Evolutionary conservation across 2,888 invertebrate species (phyloP).

Genomic region (Hyles lineata): DNA sequence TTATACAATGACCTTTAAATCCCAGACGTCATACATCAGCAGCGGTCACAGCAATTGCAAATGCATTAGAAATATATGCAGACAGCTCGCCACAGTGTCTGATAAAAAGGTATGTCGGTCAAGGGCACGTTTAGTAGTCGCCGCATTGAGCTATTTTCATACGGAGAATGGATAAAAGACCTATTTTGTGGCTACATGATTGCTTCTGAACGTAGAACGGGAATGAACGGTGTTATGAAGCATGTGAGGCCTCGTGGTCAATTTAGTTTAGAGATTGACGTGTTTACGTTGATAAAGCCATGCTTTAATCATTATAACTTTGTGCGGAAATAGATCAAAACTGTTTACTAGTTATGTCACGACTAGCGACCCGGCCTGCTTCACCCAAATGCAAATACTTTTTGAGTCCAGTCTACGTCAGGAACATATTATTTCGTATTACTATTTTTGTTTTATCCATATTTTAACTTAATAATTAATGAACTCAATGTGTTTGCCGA

Average conservation of each 20-base stretch:
- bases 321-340: no score
- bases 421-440: no score
- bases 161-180: background rate
- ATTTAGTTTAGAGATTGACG: background rate
- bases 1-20: background rate
- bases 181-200: background rate
- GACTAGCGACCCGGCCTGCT: no score
- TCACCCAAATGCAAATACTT: no score
- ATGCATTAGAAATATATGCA: conserved; percentile 6
- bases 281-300: background rate
- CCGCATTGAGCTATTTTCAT: conserved; percentile 1
- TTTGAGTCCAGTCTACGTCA: no score
- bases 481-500: no score
- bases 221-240: background rate
- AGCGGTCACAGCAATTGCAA: background rate
- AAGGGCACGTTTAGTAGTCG: conserved; percentile 1
- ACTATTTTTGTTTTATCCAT: no score
- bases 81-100: background rate
- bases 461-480: no score
- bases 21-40: background rate
- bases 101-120: background rate
- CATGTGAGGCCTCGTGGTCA: background rate
- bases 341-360: no score
- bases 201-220: background rate
- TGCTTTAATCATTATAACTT: no score